A percentile compares a stretch with the other conserved stretches of the same genome.
These are phyloP conservation scores for Drosophila bocqueti DNA, from an alignment of 1,140 invertebrate species.

Conservation along the genomic window DNA sequence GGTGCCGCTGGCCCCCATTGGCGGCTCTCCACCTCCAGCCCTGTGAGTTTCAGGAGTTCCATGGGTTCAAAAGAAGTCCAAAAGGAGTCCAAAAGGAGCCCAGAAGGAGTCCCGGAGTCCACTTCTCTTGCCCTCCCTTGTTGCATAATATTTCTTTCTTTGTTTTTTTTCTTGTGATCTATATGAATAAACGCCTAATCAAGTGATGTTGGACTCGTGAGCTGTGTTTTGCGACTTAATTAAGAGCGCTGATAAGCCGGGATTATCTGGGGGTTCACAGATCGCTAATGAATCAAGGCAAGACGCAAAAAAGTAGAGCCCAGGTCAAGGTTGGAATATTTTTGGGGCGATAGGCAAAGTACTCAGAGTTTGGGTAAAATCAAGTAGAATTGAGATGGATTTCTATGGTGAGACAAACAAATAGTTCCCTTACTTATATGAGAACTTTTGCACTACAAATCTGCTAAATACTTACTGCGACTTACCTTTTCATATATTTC, in stretches of 20 bases:
- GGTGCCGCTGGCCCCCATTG: slow-evolving; percentile 71
- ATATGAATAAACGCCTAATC: slow-evolving; percentile 20
- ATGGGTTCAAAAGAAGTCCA: neutral
- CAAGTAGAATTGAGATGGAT: too few species aligned
- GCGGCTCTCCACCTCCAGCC: slow-evolving; percentile 25
- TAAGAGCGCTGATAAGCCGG: slow-evolving; percentile 13
- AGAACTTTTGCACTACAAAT: neutral
- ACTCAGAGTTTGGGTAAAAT: neutral
- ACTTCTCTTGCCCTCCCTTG: neutral
- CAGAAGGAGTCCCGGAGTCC: neutral
- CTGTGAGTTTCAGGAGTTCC: slow-evolving; percentile 13
- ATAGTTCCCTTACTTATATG: neutral
- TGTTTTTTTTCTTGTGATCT: slow-evolving; percentile 47
- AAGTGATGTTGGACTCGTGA: slow-evolving; percentile 39
- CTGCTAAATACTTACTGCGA: neutral
- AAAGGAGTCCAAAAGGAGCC: neutral
- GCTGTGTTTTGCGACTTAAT: slow-evolving; percentile 17
- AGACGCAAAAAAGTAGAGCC: neutral
- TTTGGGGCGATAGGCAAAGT: neutral
- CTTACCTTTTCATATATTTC: neutral
- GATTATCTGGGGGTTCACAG: slow-evolving; percentile 11
- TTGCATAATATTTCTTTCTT: slow-evolving; percentile 28
- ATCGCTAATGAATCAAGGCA: slow-evolving; percentile 32
- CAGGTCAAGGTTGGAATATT: slow-evolving; percentile 5
- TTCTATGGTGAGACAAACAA: neutral